Base-by-base conservation (phyloP, 64 coral and sea anemone genomes). In the Trachythela sp. region DNA sequence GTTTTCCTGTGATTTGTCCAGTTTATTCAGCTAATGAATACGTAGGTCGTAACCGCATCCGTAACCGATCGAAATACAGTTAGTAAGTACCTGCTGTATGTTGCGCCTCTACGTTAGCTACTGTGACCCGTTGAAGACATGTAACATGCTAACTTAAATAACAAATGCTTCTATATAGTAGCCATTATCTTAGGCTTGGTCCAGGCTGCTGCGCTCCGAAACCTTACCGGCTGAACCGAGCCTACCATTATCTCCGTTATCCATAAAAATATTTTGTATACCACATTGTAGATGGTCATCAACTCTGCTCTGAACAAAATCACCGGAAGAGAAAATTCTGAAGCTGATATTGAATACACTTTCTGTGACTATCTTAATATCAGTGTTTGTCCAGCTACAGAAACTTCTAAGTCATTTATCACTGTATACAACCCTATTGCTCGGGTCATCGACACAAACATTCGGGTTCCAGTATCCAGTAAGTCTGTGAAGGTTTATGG, bases 281-380 rank as follows among this genome's bases (percentile, higher is more conserved):
- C 40, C 84, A 39, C 3, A 31, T 77, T 58, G 34, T 42, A 97
- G 95, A 86, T 42, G 37, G 20, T 97, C 49, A 88, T 97, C 24
- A 75, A 83, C 32, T 56, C 77, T 48, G 93, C 92, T 8, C 88
- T 97, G 3, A 91, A 89, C 2, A 97, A 97, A 58, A 56, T 90
- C 43, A 39, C 43, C 93, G 92, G 11, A 45, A 45, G 42, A 11
- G 42, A 45, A 45, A 45, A 11, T 45, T 45, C 4, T 45, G n/a
- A n/a, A n/a, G 49, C 49, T 34, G 43, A 29, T 14, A 60, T 94
- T 35, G 86, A 85, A 27, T 64, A 64, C 56, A 64, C 56, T 2
- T 94, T 92, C 37, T 97, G 95, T 60, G 87, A 97, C 48, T 90
- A 88, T 31, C 77, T 97, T 13, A 97, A 97, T 64, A 84, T 97